Evolutionary conservation across 2,797 vertebrate species (phyloP), one percentile per base, ranked within the genome.

Genomic region (Pogoniulus pusillus): DNA sequence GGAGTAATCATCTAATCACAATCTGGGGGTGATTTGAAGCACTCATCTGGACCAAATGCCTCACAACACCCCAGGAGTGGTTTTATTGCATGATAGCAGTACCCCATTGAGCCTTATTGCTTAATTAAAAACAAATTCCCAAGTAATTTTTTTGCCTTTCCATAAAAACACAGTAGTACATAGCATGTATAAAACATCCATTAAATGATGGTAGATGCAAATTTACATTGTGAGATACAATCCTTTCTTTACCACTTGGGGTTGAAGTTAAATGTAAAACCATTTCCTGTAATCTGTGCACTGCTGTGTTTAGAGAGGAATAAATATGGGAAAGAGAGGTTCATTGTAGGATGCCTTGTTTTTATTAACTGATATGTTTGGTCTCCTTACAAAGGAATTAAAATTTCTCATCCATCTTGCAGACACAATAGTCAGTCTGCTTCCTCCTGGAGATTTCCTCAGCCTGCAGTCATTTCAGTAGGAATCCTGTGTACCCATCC

Each of bases 111-210:
- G 96, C 84, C 95, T 97, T 96, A 95, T 93, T 96, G 97, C 96
- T 97, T 97, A 97, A 97, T 97, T 97, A 97, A 97, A 97, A 97
- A 96, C 96, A 96, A 97, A 97, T 97, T 97, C 94, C 95, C 77
- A 78, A 96, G 96, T 96, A 96, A 97, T 97, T 96, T 96, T 75
- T 83, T 70, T 87, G 65, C 81, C 83, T 96, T 93, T 93, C 89
- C 92, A 92, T 94, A 96, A 96, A 97, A 96, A 91, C 76, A 64
- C 78, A 89, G 95, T 93, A 73, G 58, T 89, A 85, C 73, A 92
- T 74, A 89, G 94, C 78, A 35, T 73, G 53, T 90, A 92, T 91
- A 94, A 95, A 96, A 83, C 60, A 91, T 91, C 94, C 85, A 75
- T 96, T 96, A 95, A 95, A 76, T 89, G 72, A 60, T 82, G 96